Evolutionary conservation across 1,140 invertebrate species (phyloP), one percentile per base, ranked within the genome.

Genomic region (Halotydeus destructor): DNA sequence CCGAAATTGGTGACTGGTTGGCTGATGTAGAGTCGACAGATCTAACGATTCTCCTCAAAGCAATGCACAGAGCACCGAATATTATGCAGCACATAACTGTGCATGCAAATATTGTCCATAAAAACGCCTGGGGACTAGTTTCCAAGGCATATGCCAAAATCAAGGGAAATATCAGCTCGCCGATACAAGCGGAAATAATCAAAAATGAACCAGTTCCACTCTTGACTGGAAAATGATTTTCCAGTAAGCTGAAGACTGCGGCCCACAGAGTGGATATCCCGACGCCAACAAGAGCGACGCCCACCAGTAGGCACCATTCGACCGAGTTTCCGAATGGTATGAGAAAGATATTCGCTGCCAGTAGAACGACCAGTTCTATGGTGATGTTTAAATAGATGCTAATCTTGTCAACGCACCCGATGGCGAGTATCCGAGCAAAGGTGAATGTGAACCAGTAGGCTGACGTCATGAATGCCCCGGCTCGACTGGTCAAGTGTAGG

Each of bases 211-310:
- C 60, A 18, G 62, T 54, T 48, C 62, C 60, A 24, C 65, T 64
- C 6, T 58, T 60, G 3, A 68, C 51, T 27, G 57, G 55, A 23
- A 67, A 57, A 48, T 64, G 59, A 28, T 56, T 50, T 48, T 66
- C 62, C 18, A 61, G 56, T 65, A 65, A 68, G 9, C 62, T 53
- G 6, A 67, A 55, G 32, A 49, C 57, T 0, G 62, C 59, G 0
- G 65, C 63, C 43, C 65, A 64, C 9, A 65, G 56, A 8, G 65
- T 64, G 0, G 66, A 61, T 49, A 67, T 52, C 36, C 66, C 65
- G 4, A 66, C 41, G 8, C 65, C 66, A n/a, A 61, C 40, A 3
- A 60, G 26, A 33, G 52, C 51, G n/a, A n/a, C n/a, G n/a, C n/a
- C n/a, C n/a, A n/a, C n/a, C n/a, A n/a, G n/a, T n/a, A n/a, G n/a